Percentiles rank a stretch among this genome's conserved stretches.
phyloP scores from a whole-genome alignment of 2,113 vertebrate genomes.

The Pygoscelis antarcticus region DNA sequence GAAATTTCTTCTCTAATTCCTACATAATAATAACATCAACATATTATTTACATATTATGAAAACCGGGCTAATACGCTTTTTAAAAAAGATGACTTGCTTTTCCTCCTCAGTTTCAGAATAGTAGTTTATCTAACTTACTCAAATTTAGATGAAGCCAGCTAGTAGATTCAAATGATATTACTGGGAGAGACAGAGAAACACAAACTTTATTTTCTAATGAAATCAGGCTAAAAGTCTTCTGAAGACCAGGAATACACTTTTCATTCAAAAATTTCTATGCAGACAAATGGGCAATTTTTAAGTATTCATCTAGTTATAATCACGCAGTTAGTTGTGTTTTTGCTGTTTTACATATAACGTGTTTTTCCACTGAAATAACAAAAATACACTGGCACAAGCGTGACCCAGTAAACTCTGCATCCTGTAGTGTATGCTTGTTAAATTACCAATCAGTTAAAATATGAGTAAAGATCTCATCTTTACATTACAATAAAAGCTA shows the following conservation, averaged over 20 bases:
- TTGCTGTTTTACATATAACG: neutral
- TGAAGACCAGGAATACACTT: neutral
- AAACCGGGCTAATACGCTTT: neutral
- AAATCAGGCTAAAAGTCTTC: neutral
- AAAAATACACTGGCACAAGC: neutral
- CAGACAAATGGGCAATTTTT: neutral
- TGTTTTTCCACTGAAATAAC: neutral
- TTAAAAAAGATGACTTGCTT: neutral
- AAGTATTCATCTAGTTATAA: neutral
- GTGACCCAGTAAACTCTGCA: neutral
- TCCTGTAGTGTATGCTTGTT: neutral
- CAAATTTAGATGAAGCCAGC: neutral
- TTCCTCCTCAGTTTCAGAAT: neutral
- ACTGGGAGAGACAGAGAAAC: neutral
- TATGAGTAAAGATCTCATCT: neutral
- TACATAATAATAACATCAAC: constrained; percentile 31
- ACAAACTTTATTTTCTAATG: neutral
- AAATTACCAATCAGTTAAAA: neutral
- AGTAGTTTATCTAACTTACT: neutral
- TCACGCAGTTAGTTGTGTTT: neutral
- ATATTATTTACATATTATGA: neutral
- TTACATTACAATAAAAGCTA: neutral
- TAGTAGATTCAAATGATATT: neutral
- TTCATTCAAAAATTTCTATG: neutral
- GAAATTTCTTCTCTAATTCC: constrained; percentile 97